Conservation (phyloP, 2,797 vertebrate genomes). For the Sphenodon punctatus region DNA sequence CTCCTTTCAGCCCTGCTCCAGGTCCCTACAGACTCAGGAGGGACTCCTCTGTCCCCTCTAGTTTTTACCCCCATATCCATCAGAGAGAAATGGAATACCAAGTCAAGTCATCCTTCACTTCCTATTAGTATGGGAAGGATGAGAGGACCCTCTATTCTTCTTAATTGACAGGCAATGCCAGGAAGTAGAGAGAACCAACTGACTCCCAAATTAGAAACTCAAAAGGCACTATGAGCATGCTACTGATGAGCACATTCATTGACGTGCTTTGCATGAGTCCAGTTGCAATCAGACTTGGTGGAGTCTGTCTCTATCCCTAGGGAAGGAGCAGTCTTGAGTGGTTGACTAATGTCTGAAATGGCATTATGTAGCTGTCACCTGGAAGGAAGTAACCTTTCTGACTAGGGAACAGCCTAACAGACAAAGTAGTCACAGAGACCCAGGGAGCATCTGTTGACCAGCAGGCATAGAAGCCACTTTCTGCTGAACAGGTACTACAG, state of each 20-base stretch:
- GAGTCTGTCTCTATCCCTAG: rapidly evolving
- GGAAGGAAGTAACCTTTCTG: background rate
- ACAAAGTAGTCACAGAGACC: background rate
- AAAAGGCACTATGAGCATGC: background rate
- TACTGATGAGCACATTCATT: background rate
- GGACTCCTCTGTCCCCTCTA: too few species aligned
- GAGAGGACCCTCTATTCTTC: background rate
- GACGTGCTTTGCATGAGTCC: background rate
- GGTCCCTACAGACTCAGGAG: too few species aligned
- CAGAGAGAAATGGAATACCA: too few species aligned
- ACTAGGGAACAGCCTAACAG: background rate
- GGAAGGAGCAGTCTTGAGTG: background rate
- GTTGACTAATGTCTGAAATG: background rate
- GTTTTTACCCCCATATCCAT: too few species aligned
- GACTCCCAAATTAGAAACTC: background rate
- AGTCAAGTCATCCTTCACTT: too few species aligned
- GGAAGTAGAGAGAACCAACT: background rate
- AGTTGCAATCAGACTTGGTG: background rate
- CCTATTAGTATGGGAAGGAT: too few species aligned
- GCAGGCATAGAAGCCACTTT: background rate
- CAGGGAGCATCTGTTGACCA: background rate
- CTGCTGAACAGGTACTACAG: background rate
- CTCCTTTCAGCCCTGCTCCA: too few species aligned
- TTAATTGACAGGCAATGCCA: rapidly evolving
- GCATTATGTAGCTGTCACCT: background rate